A percentile compares a stretch with the other conserved stretches of the same genome.
Conservation (phyloP, 2,113 vertebrate species). For the Alexandromys fortis region DNA sequence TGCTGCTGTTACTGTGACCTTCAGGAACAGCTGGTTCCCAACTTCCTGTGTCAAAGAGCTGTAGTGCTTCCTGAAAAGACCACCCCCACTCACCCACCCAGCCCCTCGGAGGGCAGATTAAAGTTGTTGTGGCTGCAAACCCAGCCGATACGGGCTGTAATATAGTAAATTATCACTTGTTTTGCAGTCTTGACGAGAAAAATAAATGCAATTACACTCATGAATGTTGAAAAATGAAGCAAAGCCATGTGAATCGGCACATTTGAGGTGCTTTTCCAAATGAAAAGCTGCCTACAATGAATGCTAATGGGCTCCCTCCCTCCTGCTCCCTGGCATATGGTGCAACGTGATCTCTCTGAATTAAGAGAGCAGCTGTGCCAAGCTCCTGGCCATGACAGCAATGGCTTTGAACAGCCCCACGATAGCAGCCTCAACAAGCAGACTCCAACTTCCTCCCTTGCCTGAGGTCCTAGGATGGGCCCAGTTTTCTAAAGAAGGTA, state of each 20-base stretch:
- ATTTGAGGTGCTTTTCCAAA: slow-evolving; percentile 85
- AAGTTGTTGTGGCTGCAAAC: slow-evolving; percentile 83
- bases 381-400: slow-evolving; percentile 64
- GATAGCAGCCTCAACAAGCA: neutral
- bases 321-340: slow-evolving; percentile 73
- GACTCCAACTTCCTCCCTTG: neutral
- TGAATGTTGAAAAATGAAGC: slow-evolving; percentile 88
- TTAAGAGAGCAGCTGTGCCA: slow-evolving; percentile 84
- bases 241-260: slow-evolving; percentile 84
- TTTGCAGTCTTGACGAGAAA: slow-evolving; percentile 87
- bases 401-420: slow-evolving; percentile 34
- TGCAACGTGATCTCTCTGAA: slow-evolving; percentile 78
- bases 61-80: slow-evolving; percentile 2
- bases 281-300: slow-evolving; percentile 84
- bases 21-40: neutral
- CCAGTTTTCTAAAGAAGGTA: neutral
- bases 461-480: neutral
- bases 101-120: slow-evolving; percentile 69
- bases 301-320: slow-evolving; percentile 77
- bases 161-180: slow-evolving; percentile 88
- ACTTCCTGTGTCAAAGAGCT: slow-evolving; percentile 45
- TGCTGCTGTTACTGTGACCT: neutral
- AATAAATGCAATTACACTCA: slow-evolving; percentile 88
- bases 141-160: slow-evolving; percentile 81
- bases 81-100: slow-evolving; percentile 46